Percentiles rank a stretch among this genome's conserved stretches.
Evolutionary conservation across 2,888 invertebrate genomes (phyloP).

Genomic region (Drosophila neonasuta): DNA sequence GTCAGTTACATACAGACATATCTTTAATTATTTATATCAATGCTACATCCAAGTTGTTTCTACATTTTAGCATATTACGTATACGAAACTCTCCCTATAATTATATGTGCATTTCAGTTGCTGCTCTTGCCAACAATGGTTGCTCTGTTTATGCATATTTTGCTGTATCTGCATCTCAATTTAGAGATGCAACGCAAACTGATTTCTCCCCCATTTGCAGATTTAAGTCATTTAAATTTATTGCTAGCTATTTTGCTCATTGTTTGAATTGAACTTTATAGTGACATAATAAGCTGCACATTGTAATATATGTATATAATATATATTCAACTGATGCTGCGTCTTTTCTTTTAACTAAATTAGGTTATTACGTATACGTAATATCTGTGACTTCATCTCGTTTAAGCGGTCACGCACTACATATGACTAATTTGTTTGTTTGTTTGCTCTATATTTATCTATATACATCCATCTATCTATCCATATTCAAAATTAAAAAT

Average conservation of each 20-base stretch:
- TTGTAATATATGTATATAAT: too few species aligned
- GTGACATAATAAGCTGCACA: too few species aligned
- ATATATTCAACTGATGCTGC: too few species aligned
- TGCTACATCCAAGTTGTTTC: conserved; percentile 1
- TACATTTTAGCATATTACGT: not conserved
- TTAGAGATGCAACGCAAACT: not conserved
- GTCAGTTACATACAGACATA: not conserved
- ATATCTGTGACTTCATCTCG: too few species aligned
- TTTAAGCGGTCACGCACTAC: too few species aligned
- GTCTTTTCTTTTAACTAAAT: too few species aligned
- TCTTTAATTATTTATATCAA: not conserved
- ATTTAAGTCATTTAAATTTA: not conserved
- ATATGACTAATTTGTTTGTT: too few species aligned
- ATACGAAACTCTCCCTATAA: not conserved
- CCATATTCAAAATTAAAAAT: too few species aligned
- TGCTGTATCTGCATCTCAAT: not conserved
- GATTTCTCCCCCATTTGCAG: not conserved
- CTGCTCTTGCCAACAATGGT: not conserved
- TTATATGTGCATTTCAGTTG: not conserved
- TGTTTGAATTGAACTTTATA: not conserved
- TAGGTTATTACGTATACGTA: too few species aligned
- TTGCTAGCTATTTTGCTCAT: not conserved
- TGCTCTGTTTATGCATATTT: not conserved
- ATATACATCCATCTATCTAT: too few species aligned
- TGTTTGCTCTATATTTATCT: too few species aligned